Conservation (phyloP, 2,888 invertebrate species). For the Synanthedon tipuliformis region DNA sequence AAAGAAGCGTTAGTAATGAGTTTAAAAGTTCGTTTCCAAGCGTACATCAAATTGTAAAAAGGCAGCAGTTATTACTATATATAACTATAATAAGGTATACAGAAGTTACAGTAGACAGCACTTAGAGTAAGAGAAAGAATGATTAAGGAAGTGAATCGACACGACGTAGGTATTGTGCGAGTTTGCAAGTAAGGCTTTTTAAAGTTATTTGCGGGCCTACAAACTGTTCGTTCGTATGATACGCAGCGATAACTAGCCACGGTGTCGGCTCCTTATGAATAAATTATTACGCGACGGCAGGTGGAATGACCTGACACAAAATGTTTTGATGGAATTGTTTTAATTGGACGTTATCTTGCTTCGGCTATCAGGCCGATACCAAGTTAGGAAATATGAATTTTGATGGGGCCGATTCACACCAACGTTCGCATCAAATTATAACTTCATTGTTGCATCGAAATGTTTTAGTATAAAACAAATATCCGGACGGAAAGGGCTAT, state of each 20-base stretch:
- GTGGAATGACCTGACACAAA: conserved; percentile 70
- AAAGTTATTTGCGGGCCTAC: background rate
- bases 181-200: background rate
- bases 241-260: conserved; percentile 10
- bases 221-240: background rate
- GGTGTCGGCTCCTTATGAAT: conserved; percentile 56
- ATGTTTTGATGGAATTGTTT: conserved; percentile 70
- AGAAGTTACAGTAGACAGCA: background rate
- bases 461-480: conserved; percentile 48
- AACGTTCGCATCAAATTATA: conserved; percentile 42
- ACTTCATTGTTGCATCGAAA: conserved; percentile 10
- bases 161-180: no score
- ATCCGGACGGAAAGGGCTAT: conserved; percentile 29
- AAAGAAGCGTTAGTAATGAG: conserved; percentile 11
- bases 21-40: conserved; percentile 1
- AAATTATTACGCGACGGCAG: conserved; percentile 59
- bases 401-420: conserved; percentile 51
- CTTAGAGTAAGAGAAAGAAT: background rate
- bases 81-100: background rate
- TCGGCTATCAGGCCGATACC: conserved; percentile 51
- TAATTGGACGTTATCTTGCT: conserved; percentile 63
- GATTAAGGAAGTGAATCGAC: background rate
- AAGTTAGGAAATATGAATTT: conserved; percentile 57
- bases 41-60: background rate
- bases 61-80: background rate